Evolutionary conservation across 2,113 vertebrate genomes (phyloP), one percentile per base, ranked within the genome.

Genomic region (Pangasianodon hypophthalmus): DNA sequence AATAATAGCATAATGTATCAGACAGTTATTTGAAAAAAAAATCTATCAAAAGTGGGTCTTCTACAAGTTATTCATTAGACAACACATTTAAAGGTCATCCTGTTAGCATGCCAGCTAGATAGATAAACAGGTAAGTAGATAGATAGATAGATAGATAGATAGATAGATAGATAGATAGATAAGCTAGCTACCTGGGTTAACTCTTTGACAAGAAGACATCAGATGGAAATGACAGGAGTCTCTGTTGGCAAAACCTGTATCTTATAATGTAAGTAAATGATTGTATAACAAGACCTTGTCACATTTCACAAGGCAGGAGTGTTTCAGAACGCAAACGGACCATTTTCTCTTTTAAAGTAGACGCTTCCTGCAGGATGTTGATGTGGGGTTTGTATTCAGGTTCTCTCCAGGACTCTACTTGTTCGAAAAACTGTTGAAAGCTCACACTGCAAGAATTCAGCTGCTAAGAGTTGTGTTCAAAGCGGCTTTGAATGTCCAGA

Each of bases 211-310:
- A 60, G 54, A 60, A 60, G 44, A 41, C 56, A 62, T 84, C 56
- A 37, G 56, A 26, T 89, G 87, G 91, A 87, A 91, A 84, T 29
- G 84, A 48, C 67, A 56, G 50, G 81, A 46, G 64, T 79, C 80
- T 67, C 82, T 77, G 29, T 21, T 41, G 56, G 82, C 11, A 89
- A 54, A 44, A 21, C 46, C 37, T 84, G 52, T 5, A 32, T 75
- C 84, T 52, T 48, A 29, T 79, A n/a, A n/a, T n/a, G n/a, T n/a
- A n/a, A n/a, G n/a, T n/a, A n/a, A n/a, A n/a, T n/a, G n/a, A n/a
- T n/a, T n/a, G n/a, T n/a, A 32, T 56, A 29, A 60, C 24, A 58
- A 64, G 26, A 6, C 14, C 71, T 85, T 64, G 64, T 58, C 83
- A 62, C n/a, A 62, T 62, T 52, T 79, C 16, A 67, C 21, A 44